phyloP scores from a whole-genome alignment of 1,140 invertebrate genomes.

The Trinorchestia longiramus region DNA sequence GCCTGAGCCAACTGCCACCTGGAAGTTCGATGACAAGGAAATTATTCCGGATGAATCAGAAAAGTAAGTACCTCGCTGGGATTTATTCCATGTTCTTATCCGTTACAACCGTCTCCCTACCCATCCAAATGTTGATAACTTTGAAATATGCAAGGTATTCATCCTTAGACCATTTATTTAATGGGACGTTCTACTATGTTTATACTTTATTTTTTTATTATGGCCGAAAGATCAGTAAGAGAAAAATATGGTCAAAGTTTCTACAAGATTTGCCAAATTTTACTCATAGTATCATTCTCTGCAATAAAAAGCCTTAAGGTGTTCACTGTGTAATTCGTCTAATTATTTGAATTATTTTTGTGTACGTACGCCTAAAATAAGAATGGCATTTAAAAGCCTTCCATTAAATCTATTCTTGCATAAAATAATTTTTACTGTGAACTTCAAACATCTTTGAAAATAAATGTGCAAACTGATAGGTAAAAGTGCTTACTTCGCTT shows the following conservation, averaged over 20 bases:
- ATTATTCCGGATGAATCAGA: constrained; percentile 75
- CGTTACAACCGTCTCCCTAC: background rate
- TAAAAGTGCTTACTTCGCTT: background rate
- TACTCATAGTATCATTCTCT: too few species aligned
- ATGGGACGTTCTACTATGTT: background rate
- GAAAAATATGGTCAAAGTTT: background rate
- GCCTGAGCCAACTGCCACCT: constrained; percentile 90
- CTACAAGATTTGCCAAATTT: background rate
- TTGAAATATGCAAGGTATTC: too few species aligned
- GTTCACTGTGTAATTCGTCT: too few species aligned
- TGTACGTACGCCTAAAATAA: too few species aligned
- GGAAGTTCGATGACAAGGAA: constrained; percentile 83
- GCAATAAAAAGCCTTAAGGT: too few species aligned
- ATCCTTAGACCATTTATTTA: too few species aligned
- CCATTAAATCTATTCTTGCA: background rate
- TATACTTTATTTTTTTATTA: background rate
- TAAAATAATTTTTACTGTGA: background rate
- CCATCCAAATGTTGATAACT: too few species aligned
- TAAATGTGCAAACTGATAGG: background rate
- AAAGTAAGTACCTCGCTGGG: constrained; percentile 56
- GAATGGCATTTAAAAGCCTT: too few species aligned
- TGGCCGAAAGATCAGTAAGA: background rate
- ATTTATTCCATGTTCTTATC: background rate
- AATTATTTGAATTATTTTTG: too few species aligned
- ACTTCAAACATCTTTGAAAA: background rate